phyloP scores from a whole-genome alignment of 2,113 vertebrate species.

The Cichladusa arquata region DNA sequence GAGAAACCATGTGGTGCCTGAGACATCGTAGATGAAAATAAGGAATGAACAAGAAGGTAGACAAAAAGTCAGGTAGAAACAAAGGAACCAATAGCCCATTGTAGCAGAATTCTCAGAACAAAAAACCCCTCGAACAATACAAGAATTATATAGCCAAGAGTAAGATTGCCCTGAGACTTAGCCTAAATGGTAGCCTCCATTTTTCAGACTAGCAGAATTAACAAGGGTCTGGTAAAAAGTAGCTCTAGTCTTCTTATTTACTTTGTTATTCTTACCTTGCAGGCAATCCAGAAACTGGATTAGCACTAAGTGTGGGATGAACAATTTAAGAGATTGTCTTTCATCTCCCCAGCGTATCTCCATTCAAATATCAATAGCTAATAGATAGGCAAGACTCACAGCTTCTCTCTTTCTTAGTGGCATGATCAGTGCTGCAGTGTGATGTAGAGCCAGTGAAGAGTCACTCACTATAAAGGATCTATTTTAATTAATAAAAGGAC shows the following conservation, averaged over 20 bases:
- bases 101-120: not conserved
- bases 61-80: not conserved
- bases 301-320: not conserved
- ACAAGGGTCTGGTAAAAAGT: not conserved
- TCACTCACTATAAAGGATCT: not conserved
- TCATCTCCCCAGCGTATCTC: not conserved
- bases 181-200: not conserved
- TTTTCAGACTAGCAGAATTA: not conserved
- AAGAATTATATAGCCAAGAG: not conserved
- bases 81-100: not conserved
- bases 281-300: not conserved
- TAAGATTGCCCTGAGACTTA: not conserved
- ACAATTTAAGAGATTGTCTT: not conserved
- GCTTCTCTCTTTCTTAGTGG: not conserved
- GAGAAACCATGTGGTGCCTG: not conserved
- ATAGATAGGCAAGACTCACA: not conserved
- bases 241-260: not conserved
- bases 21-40: not conserved
- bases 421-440: not conserved
- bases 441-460: not conserved
- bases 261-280: not conserved
- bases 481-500: not conserved
- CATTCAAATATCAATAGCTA: not conserved
- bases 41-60: not conserved
- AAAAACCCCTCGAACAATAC: rapidly evolving